phyloP scores from a whole-genome alignment of 2,113 vertebrate genomes.

The Calypte anna region DNA sequence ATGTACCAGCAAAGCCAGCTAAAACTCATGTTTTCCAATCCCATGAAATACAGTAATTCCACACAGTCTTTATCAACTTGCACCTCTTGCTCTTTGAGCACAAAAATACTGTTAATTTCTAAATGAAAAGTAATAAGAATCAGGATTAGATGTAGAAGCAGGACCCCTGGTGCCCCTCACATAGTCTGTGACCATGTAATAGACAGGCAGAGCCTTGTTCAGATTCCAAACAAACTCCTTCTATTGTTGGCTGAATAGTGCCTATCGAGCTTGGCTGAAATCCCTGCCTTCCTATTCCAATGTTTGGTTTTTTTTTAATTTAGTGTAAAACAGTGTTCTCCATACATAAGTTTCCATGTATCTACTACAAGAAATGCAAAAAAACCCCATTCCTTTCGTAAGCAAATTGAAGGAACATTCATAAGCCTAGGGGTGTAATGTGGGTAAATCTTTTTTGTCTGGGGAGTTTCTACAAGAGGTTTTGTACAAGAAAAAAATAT shows the following conservation, averaged over 20 bases:
- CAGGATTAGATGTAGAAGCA: not conserved
- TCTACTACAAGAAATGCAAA: not conserved
- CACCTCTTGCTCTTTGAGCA: not conserved
- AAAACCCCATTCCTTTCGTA: not conserved
- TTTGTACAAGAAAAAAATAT: not conserved
- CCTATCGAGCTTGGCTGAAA: not conserved
- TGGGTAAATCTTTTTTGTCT: conserved; percentile 3
- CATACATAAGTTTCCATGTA: not conserved
- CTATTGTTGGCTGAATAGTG: not conserved
- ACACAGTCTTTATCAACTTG: not conserved
- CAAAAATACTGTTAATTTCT: not conserved
- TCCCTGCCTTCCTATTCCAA: not conserved
- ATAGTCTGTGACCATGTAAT: not conserved
- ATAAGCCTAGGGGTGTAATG: not conserved
- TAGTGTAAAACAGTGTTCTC: not conserved
- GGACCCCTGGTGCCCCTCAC: not conserved
- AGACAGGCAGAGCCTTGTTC: not conserved
- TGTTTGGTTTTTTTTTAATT: not conserved
- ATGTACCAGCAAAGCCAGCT: not conserved
- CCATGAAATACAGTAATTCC: not conserved
- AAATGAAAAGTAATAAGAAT: not conserved
- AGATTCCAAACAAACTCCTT: not conserved
- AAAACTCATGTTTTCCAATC: not conserved
- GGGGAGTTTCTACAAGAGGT: not conserved
- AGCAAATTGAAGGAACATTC: not conserved